Conservation (phyloP, 2,797 vertebrate species). For the Acipenser ruthenus region DNA sequence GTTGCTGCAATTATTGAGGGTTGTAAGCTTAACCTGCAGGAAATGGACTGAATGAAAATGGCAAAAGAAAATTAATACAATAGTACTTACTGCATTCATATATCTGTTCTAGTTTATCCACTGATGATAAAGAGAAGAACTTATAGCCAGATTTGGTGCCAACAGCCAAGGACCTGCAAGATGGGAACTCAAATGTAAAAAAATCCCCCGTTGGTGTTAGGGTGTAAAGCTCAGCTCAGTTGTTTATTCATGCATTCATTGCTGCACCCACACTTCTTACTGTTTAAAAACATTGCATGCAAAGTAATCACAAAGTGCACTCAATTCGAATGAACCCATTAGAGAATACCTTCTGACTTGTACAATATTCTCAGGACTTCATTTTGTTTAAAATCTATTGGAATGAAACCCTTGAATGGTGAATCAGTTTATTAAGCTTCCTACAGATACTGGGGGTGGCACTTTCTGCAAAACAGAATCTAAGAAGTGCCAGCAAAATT, state of each 20-base stretch:
- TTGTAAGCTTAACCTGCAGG: too few relatives aligned
- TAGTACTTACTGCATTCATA: constrained; percentile 97
- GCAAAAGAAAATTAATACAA: neutral
- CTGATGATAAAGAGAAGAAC: constrained; percentile 95
- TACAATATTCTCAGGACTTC: too few relatives aligned
- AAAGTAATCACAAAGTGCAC: neutral
- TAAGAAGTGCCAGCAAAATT: too few relatives aligned
- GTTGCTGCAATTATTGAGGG: too few relatives aligned
- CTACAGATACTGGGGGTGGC: neutral
- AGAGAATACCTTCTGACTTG: too few relatives aligned
- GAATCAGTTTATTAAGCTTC: too few relatives aligned
- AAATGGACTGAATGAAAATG: neutral
- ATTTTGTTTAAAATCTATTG: too few relatives aligned
- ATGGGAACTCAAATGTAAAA: constrained; percentile 37
- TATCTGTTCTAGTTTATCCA: constrained; percentile 98
- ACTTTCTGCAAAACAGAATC: too few relatives aligned
- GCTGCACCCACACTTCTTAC: neutral
- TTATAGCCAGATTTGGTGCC: constrained; percentile 98
- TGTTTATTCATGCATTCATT: neutral
- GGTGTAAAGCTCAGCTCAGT: constrained; percentile 7
- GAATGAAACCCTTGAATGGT: too few relatives aligned
- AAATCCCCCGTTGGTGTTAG: constrained; percentile 6
- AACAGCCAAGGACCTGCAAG: constrained; percentile 86
- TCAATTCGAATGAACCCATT: too few relatives aligned
- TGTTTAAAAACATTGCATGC: constrained; percentile 6